phyloP scores from a whole-genome alignment of 2,797 vertebrate species.

The Ispidina picta region DNA sequence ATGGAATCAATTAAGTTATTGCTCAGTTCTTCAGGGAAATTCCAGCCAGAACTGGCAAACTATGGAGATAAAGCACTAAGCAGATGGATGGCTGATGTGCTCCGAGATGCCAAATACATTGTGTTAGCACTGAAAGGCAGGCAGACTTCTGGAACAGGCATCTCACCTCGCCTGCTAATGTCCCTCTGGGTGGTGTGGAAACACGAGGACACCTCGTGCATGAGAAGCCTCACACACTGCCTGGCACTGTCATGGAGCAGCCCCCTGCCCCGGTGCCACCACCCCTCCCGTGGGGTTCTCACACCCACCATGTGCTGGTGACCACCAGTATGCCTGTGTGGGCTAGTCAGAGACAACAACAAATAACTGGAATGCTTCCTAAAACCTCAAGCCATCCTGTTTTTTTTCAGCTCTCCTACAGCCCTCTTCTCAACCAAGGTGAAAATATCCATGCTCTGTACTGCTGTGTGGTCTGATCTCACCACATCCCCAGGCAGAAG shows the following conservation, averaged over 20 bases:
- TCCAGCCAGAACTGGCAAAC: constrained; percentile 39
- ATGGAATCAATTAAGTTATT: constrained; percentile 65
- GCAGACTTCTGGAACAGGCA: not conserved
- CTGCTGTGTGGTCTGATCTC: not conserved
- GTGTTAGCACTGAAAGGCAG: not conserved
- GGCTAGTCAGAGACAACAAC: not conserved
- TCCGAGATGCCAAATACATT: not conserved
- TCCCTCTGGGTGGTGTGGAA: not conserved
- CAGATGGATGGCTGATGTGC: constrained; percentile 51
- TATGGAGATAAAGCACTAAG: constrained; percentile 36
- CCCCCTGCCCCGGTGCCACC: rapidly evolving
- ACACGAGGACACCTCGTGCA: rapidly evolving
- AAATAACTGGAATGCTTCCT: not conserved
- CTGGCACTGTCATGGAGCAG: rapidly evolving
- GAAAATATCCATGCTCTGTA: not conserved
- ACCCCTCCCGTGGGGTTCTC: rapidly evolving
- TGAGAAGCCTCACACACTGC: rapidly evolving
- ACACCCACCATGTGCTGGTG: not conserved
- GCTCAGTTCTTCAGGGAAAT: constrained; percentile 57
- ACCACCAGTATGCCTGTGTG: not conserved
- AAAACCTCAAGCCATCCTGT: not conserved
- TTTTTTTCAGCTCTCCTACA: not conserved
- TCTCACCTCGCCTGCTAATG: not conserved
- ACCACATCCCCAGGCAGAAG: not conserved
- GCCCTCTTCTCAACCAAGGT: not conserved